Base-by-base conservation (phyloP, 2,113 vertebrate species). In the Parus major region DNA sequence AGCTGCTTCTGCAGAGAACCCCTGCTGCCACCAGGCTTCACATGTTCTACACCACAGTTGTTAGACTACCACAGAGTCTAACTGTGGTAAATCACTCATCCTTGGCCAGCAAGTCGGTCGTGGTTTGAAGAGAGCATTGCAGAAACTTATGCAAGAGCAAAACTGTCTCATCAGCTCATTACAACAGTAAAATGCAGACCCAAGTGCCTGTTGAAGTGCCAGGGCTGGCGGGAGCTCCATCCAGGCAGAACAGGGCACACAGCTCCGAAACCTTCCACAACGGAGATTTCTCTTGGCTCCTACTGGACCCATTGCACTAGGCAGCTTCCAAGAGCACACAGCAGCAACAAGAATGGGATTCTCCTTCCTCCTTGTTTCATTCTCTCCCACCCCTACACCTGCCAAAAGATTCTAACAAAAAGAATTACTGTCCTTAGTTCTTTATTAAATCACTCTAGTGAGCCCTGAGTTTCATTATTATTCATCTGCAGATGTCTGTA, bases 21-120 rank as follows among this genome's bases (percentile, higher is more conserved):
- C 72, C 50, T 0, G 0, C 49, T 29, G 66, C 88, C 35, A 12
- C 56, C 61, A 41, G 52, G 35, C 46, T 75, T 71, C 52, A 27
- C 0, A 0, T 0, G 5, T 24, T 31, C 70, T 33, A 25, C 1
- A 11, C 17, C 7, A 4, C 36, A 4, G 24, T 2, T 33, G 19
- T 29, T 15, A n/a, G 59, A 56, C 17, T 16, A 7, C 33, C 46
- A 39, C 5, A 7, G 35, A 47, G 44, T 42, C 42, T 16, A 42
- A 15, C 42, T 42, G 42, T 42, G 42, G 42, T 36, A 39, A n/a
- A 85, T 41, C 68, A 46, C 15, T 59, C 14, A 46, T 27, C 59
- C 69, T 4, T 23, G 36, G 63, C 49, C 55, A 77, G 35, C 27
- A 47, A 24, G 44, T 3, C 9, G 66, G 53, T 29, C 61, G 71